These are phyloP conservation scores for Idaea aversata DNA, from an alignment of 2,888 invertebrate genomes.

Conservation along the genomic window DNA sequence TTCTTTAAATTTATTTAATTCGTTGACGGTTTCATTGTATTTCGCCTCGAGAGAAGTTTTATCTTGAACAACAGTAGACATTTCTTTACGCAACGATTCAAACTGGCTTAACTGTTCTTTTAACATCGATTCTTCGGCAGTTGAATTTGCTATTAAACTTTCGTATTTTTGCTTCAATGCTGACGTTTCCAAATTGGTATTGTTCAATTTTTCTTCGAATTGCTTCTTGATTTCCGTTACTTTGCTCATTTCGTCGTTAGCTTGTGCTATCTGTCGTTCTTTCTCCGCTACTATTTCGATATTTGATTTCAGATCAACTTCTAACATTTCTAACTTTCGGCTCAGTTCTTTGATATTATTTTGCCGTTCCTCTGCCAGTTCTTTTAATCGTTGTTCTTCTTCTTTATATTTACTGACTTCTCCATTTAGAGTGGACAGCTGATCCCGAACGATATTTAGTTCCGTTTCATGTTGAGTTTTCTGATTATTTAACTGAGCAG, in stretches of 20 bases:
- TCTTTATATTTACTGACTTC: slow-evolving; percentile 52
- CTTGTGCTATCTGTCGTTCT: slow-evolving; percentile 66
- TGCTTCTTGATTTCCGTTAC: slow-evolving; percentile 64
- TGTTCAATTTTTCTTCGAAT: slow-evolving; percentile 72
- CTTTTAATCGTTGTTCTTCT: slow-evolving; percentile 50
- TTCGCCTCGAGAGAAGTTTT: slow-evolving; percentile 56
- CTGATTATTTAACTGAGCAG: slow-evolving; percentile 66
- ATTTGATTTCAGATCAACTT: slow-evolving; percentile 71
- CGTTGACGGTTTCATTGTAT: slow-evolving; percentile 45
- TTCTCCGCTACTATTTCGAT: slow-evolving; percentile 69
- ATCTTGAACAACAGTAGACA: slow-evolving; percentile 53
- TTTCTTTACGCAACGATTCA: slow-evolving; percentile 59
- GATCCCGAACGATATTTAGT: slow-evolving; percentile 53
- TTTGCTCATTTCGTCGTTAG: slow-evolving; percentile 63
- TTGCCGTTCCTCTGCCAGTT: slow-evolving; percentile 61
- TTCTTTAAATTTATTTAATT: slow-evolving; percentile 50
- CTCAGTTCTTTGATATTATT: slow-evolving; percentile 61
- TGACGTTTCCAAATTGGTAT: slow-evolving; percentile 53
- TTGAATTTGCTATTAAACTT: slow-evolving; percentile 61
- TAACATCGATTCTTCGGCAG: slow-evolving; percentile 64
- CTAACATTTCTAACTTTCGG: slow-evolving; percentile 68
- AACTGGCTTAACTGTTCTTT: slow-evolving; percentile 63
- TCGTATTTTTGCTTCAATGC: slow-evolving; percentile 68
- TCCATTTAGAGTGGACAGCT: slow-evolving; percentile 46
- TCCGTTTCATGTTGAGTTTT: slow-evolving; percentile 65